These are phyloP conservation scores for Calosoma granatense DNA, from an alignment of 1,140 invertebrate genomes.

Conservation along the genomic window DNA sequence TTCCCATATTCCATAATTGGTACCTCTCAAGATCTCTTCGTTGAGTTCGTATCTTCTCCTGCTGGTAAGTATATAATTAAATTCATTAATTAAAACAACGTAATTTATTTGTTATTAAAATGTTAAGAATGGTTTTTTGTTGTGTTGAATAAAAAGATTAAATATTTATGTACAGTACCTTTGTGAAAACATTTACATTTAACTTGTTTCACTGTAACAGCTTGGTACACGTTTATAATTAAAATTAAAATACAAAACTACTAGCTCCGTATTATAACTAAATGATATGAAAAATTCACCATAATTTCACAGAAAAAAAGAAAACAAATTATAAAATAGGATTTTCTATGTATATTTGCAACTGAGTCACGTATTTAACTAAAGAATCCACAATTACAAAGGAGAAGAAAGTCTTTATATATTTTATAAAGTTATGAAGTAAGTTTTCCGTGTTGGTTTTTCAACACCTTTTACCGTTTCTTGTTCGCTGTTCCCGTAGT, in stretches of 20 bases:
- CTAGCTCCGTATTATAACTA: neutral
- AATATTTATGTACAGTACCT: neutral
- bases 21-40: conserved; percentile 77
- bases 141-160: neutral
- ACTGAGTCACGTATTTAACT: too few species aligned
- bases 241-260: neutral
- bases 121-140: neutral
- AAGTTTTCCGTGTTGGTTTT: neutral
- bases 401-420: too few species aligned
- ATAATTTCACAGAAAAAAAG: too few species aligned
- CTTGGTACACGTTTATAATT: neutral
- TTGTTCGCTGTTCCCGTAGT: neutral
- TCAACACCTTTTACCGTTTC: neutral
- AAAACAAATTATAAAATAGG: too few species aligned
- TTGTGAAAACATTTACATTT: neutral
- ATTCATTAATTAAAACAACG: neutral
- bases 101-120: too few species aligned
- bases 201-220: neutral
- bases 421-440: too few species aligned
- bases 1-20: conserved; percentile 91
- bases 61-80: too few species aligned
- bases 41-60: conserved; percentile 83
- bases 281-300: too few species aligned
- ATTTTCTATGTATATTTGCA: too few species aligned
- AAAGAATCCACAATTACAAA: too few species aligned